A percentile compares a stretch with the other conserved stretches of the same genome.
Conservation (phyloP, 2,113 vertebrate genomes). For the Alethe castanea region DNA sequence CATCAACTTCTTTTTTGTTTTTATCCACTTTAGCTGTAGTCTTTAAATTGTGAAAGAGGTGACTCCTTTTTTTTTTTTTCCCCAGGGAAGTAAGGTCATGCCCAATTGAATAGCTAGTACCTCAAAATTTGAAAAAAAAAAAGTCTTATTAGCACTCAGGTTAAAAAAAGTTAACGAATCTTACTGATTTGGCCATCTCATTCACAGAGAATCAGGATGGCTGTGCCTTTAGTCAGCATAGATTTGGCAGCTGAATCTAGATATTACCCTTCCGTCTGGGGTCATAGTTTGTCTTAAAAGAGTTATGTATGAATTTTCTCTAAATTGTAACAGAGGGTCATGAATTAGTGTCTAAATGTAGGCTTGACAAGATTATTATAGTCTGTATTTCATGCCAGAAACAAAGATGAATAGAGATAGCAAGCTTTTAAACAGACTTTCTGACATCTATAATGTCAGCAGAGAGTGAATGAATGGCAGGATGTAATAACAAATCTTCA, state of each 20-base stretch:
- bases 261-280: neutral
- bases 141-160: neutral
- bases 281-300: constrained; percentile 57
- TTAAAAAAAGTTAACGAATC: neutral
- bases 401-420: constrained; percentile 66
- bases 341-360: constrained; percentile 64
- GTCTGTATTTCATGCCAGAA: constrained; percentile 64
- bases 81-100: neutral
- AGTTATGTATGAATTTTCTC: constrained; percentile 62
- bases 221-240: neutral
- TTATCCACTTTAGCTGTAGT: neutral
- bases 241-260: constrained; percentile 34
- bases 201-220: neutral
- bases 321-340: constrained; percentile 53
- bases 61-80: neutral
- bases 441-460: constrained; percentile 62
- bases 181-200: neutral
- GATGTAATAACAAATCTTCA: constrained; percentile 45
- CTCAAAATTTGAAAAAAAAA: neutral
- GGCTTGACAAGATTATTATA: constrained; percentile 64
- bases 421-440: constrained; percentile 64
- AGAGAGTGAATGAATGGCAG: constrained; percentile 62
- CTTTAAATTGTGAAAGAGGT: neutral
- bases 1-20: neutral
- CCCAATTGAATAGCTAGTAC: neutral